Evolutionary conservation across 2,797 vertebrate genomes (phyloP).

Genomic region (Picus viridis): DNA sequence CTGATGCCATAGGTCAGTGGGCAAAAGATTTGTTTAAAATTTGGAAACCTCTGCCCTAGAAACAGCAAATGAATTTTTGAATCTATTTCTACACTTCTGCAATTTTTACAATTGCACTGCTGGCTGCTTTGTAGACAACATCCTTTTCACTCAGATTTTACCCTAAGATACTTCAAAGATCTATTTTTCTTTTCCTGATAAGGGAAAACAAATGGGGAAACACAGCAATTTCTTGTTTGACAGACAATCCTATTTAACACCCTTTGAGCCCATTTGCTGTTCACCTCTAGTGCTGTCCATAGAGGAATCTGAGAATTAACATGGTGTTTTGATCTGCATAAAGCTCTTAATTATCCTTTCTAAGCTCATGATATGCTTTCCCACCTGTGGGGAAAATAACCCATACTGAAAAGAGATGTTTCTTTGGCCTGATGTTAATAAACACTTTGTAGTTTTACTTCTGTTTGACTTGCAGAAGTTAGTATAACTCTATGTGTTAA

Average conservation of each 20-base stretch:
- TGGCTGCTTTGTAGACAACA: not conserved
- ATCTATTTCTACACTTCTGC: not conserved
- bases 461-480: not conserved
- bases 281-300: not conserved
- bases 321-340: not conserved
- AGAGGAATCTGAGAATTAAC: not conserved
- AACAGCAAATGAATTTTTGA: not conserved
- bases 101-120: not conserved
- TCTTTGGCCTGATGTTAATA: conserved; percentile 6
- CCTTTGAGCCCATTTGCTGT: not conserved
- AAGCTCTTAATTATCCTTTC: conserved; percentile 21
- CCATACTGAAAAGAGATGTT: not conserved
- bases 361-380: not conserved
- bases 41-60: not conserved
- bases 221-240: not conserved
- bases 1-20: not conserved
- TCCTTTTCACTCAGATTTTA: not conserved
- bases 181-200: not conserved
- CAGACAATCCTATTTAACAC: not conserved
- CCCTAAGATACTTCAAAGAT: not conserved
- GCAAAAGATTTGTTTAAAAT: not conserved
- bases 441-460: conserved; percentile 5
- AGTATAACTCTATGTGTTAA: not conserved
- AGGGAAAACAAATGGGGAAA: not conserved
- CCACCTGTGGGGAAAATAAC: not conserved